phyloP scores from a whole-genome alignment of 2,113 vertebrate species.

The Pachyramphus minor region DNA sequence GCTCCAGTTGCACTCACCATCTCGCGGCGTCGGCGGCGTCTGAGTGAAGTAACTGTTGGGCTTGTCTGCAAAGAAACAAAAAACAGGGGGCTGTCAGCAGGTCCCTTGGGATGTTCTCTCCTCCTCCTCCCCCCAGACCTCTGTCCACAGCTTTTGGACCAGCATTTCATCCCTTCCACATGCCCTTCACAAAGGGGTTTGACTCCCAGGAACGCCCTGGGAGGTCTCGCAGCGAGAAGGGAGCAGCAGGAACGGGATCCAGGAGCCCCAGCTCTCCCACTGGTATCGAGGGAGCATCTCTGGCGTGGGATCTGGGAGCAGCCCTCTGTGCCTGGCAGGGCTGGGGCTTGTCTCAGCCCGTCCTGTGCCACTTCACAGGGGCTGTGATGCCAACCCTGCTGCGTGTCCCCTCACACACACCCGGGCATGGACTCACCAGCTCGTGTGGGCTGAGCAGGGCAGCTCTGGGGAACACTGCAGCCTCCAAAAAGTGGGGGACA shows the following conservation, averaged over 20 bases:
- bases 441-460: not conserved
- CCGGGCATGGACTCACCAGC: not conserved
- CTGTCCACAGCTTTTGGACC: not conserved
- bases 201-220: not conserved
- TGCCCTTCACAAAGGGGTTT: not conserved
- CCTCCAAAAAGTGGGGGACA: not conserved
- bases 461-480: not conserved
- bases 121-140: not conserved
- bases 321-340: not conserved
- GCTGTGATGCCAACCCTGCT: not conserved
- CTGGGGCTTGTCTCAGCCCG: not conserved
- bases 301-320: not conserved
- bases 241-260: not conserved
- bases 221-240: not conserved
- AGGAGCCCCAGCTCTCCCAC: not conserved
- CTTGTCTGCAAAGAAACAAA: conserved; percentile 84
- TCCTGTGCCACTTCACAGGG: not conserved
- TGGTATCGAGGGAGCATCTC: not conserved
- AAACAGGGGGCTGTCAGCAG: not conserved
- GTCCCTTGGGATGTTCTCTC: rapidly evolving
- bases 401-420: rapidly evolving
- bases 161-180: not conserved
- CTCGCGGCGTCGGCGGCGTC: conserved; percentile 73
- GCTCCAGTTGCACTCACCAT: conserved; percentile 82
- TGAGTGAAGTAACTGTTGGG: conserved; percentile 85